Percentiles rank a stretch among this genome's conserved stretches.
phyloP scores from a whole-genome alignment of 2,113 vertebrate genomes.

The Chionodraco myersi region DNA sequence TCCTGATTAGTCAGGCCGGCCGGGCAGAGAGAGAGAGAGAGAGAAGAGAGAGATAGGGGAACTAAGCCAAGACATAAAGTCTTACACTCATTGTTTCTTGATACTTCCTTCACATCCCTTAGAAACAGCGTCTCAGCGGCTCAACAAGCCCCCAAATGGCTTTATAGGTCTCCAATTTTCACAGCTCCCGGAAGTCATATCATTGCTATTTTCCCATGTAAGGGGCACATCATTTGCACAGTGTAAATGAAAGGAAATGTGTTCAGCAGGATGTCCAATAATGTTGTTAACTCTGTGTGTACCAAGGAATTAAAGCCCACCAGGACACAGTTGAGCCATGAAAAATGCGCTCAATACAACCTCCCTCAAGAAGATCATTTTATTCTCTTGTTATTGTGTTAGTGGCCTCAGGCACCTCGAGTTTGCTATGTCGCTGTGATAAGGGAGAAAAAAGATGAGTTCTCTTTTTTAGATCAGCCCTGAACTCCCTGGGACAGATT shows the following conservation, averaged over 20 bases:
- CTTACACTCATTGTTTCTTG: constrained; percentile 83
- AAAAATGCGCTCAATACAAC: constrained; percentile 66
- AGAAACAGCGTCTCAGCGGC: constrained; percentile 81
- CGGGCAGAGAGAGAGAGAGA: constrained; percentile 31
- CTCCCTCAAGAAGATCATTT: constrained; percentile 55
- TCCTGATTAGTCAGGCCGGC: constrained; percentile 64
- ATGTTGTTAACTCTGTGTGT: constrained; percentile 46
- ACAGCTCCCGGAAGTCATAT: constrained; percentile 89
- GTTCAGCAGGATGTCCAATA: constrained; percentile 61
- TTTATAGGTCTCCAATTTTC: constrained; percentile 86
- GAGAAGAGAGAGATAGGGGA: constrained; percentile 44
- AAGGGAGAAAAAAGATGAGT: constrained; percentile 91
- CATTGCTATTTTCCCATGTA: constrained; percentile 71
- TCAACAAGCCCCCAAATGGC: constrained; percentile 76
- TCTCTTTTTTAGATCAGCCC: constrained; percentile 90
- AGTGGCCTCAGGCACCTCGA: constrained; percentile 82
- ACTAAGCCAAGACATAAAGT: constrained; percentile 42
- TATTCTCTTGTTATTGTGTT: constrained; percentile 73
- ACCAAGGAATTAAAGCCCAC: constrained; percentile 48
- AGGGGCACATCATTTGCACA: constrained; percentile 83
- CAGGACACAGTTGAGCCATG: constrained; percentile 59
- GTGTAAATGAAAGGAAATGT: constrained; percentile 85
- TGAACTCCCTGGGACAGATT: constrained; percentile 93
- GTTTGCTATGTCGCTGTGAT: constrained; percentile 87
- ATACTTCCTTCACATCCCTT: constrained; percentile 86